Evolutionary conservation across 2,888 invertebrate species (phyloP), one percentile per base, ranked within the genome.

Genomic region (Lycia hirtaria): DNA sequence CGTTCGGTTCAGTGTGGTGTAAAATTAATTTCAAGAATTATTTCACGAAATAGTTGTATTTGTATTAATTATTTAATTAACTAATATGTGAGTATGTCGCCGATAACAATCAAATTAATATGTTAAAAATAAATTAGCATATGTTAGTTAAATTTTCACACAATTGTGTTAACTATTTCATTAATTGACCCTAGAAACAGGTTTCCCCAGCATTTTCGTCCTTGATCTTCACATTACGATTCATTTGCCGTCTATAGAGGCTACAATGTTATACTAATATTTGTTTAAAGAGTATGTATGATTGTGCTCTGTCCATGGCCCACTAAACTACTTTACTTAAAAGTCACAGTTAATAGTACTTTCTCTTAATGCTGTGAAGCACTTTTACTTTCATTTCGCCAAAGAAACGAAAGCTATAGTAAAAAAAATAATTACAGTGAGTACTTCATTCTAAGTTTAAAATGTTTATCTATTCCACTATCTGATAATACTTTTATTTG

Each of bases 171-270:
- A 63, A 50, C 57, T 66, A 62, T 47, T 68, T 64, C 69, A 76
- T 67, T 69, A 67, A 75, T 77, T 80, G 73, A 67, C 71, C 62
- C 71, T 69, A 61, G 61, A 80, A 84, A 86, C 85, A 65, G 78
- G 85, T 85, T 85, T 84, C 80, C 72, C 79, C 72, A 74, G 73
- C 76, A 68, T 62, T 64, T 62, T 56, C 64, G 84, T 81, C 84
- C 83, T 85, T 86, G 83, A 72, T 69, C 61, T 50, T 74, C 71
- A 68, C 66, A 56, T 72, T 75, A 81, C 76, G 75, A 17, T 67
- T 74, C 76, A 72, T 60, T 51, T 20, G 33, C 57, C 6, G 17
- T 12, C n/a, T 38, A 58, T 14, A 15, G 47, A 51, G 19, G 50
- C 45, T 55, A 60, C 47, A 53, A 53, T 48, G 53, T 48, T 26